A percentile compares a stretch with the other conserved stretches of the same genome.
phyloP scores from a whole-genome alignment of 2,797 vertebrate species.

The Rallus crepitans region DNA sequence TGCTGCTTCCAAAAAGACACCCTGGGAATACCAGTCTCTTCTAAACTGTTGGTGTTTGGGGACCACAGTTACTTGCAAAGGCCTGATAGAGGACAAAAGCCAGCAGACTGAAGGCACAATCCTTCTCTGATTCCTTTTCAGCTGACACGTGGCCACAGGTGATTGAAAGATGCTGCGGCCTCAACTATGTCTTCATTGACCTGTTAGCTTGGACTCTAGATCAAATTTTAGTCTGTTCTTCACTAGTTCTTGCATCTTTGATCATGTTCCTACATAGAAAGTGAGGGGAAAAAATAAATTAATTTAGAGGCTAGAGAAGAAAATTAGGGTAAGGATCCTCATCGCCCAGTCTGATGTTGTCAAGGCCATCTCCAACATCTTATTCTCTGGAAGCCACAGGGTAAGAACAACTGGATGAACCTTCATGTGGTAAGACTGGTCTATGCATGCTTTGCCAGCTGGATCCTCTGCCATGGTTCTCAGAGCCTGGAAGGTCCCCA shows the following conservation, averaged over 20 bases:
- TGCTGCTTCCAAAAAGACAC: background rate
- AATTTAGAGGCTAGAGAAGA: background rate
- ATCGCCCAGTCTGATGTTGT: background rate
- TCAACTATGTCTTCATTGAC: background rate
- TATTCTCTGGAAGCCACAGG: background rate
- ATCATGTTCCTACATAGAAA: background rate
- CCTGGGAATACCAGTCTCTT: background rate
- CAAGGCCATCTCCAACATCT: background rate
- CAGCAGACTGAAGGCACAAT: background rate
- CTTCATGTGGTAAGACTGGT: background rate
- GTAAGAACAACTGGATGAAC: background rate
- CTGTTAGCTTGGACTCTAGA: background rate
- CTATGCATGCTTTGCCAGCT: background rate
- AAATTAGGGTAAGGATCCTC: background rate
- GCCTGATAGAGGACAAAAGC: background rate
- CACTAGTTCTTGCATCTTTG: background rate
- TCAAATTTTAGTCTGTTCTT: background rate
- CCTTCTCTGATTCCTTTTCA: background rate
- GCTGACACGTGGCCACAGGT: rapidly evolving
- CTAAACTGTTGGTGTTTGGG: background rate
- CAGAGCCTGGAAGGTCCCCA: background rate
- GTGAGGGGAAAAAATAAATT: rapidly evolving
- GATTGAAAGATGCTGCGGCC: background rate
- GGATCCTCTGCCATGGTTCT: background rate
- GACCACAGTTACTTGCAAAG: background rate